Evolutionary conservation across 2,797 vertebrate species (phyloP).

Genomic region (Crax fasciolata): DNA sequence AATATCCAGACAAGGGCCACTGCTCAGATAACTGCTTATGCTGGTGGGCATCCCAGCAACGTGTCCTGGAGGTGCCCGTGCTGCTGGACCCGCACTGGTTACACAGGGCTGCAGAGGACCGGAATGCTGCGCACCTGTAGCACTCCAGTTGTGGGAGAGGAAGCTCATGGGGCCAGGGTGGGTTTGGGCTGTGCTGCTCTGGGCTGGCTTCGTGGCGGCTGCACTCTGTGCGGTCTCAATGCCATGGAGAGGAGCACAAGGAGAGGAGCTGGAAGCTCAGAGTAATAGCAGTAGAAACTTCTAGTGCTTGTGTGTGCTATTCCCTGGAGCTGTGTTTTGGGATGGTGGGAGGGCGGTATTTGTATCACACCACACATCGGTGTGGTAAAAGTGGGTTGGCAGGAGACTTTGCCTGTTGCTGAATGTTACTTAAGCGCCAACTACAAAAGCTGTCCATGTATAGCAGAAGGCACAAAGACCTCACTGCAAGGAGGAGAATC

Average conservation of each 20-base stretch:
- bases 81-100: not conserved
- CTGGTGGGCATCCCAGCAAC: not conserved
- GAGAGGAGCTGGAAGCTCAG: not conserved
- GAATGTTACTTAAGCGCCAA: not conserved
- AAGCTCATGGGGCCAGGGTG: not conserved
- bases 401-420: not conserved
- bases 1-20: not conserved
- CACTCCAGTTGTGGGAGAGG: not conserved
- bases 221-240: not conserved
- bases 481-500: not conserved
- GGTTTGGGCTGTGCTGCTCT: not conserved
- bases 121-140: accelerated
- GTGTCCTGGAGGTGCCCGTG: not conserved
- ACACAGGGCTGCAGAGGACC: not conserved
- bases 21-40: not conserved
- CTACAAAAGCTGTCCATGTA: not conserved
- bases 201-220: not conserved
- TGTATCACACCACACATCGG: accelerated
- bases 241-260: not conserved
- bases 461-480: not conserved
- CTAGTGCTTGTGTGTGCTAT: not conserved
- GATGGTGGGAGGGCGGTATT: not conserved
- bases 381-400: not conserved
- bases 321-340: not conserved
- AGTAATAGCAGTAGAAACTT: not conserved